These are phyloP conservation scores for Dicentrarchus labrax DNA, from an alignment of 2,113 vertebrate species.

Conservation along the genomic window DNA sequence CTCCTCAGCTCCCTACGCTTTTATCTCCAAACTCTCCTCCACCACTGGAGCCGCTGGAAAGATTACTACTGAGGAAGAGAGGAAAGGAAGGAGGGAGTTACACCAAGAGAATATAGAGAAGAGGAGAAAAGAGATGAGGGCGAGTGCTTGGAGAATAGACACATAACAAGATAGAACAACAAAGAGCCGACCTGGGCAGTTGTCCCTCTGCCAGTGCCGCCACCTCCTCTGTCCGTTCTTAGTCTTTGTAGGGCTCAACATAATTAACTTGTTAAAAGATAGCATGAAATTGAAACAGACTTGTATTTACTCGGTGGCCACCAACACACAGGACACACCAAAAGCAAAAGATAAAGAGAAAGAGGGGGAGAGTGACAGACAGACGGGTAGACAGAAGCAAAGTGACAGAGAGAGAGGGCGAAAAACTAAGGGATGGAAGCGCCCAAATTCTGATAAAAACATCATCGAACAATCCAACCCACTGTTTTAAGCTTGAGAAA, in stretches of 20 bases:
- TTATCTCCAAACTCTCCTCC: constrained; percentile 88
- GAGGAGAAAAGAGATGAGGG: constrained; percentile 37
- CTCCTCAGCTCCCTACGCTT: constrained; percentile 86
- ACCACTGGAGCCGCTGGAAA: constrained; percentile 79
- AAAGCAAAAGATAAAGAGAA: constrained; percentile 42
- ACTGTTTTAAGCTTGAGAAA: constrained; percentile 56
- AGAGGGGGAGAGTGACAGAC: constrained; percentile 23
- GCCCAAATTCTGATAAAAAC: constrained; percentile 44
- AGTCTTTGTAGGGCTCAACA: constrained; percentile 71
- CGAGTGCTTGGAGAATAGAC: constrained; percentile 52
- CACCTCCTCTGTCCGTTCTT: constrained; percentile 37
- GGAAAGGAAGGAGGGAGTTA: constrained; percentile 39
- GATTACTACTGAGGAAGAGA: constrained; percentile 79
- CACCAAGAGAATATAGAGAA: constrained; percentile 48
- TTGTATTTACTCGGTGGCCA: constrained; percentile 67
- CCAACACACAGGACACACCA: constrained; percentile 40
- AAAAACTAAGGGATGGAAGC: constrained; percentile 14
- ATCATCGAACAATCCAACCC: constrained; percentile 36
- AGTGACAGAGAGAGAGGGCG: constrained; percentile 19
- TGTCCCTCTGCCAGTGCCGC: constrained; percentile 66
- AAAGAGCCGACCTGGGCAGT: constrained; percentile 69
- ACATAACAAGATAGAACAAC: constrained; percentile 70
- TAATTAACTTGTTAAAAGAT: constrained; percentile 82
- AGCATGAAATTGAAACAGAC: constrained; percentile 76
- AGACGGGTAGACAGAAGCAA: constrained; percentile 5